Conservation (phyloP, 2,888 invertebrate genomes). For the Dicycla oo region DNA sequence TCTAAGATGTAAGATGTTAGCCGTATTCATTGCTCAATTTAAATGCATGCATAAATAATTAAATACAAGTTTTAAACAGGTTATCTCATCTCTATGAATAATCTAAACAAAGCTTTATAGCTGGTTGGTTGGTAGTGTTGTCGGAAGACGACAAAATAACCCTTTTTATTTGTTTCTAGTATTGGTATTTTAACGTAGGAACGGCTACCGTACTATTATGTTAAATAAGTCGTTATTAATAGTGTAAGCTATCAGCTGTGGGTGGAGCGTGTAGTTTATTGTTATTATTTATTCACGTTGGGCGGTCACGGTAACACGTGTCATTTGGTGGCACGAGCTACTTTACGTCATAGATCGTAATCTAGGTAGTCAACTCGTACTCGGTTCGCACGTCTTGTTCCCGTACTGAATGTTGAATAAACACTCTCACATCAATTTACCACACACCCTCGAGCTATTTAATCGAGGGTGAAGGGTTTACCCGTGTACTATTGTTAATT, state of each 20-base stretch:
- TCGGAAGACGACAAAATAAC: constrained; percentile 25
- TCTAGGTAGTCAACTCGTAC: constrained; percentile 45
- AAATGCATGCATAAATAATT: constrained; percentile 17
- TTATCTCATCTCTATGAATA: constrained; percentile 25
- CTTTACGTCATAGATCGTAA: constrained; percentile 70
- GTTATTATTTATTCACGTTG: constrained; percentile 78
- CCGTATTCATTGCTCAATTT: constrained; percentile 22
- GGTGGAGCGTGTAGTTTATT: constrained; percentile 68
- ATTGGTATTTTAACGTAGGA: constrained; percentile 61
- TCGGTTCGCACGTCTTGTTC: constrained; percentile 54
- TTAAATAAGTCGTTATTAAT: constrained; percentile 71
- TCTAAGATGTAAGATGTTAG: constrained; percentile 20
- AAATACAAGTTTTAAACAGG: neutral
- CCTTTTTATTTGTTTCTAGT: constrained; percentile 15
- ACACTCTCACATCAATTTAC: constrained; percentile 73
- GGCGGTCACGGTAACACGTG: constrained; percentile 76
- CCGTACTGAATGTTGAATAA: constrained; percentile 64
- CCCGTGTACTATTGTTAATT: constrained; percentile 67
- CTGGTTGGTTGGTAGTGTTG: neutral
- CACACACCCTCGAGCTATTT: constrained; percentile 73
- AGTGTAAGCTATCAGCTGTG: constrained; percentile 74
- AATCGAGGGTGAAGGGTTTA: constrained; percentile 72
- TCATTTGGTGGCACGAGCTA: constrained; percentile 71
- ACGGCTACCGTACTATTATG: constrained; percentile 56
- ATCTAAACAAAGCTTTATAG: constrained; percentile 10